These are phyloP conservation scores for Acanthoscelides obtectus DNA, from an alignment of 2,888 invertebrate genomes.

Conservation along the genomic window DNA sequence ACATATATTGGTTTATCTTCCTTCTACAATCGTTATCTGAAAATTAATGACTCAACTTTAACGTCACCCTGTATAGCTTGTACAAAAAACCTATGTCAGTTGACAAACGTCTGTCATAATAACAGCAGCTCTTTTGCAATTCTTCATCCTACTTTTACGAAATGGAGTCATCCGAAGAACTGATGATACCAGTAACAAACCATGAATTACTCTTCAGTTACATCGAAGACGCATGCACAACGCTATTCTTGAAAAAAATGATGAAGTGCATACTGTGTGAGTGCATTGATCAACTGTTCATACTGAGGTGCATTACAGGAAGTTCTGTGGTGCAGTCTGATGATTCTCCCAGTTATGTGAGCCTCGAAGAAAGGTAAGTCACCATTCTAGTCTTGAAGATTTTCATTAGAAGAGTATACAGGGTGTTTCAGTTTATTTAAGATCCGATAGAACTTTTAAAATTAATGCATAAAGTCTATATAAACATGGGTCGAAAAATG, in stretches of 20 bases:
- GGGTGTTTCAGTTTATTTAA: no score
- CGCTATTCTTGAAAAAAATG: constrained; percentile 6
- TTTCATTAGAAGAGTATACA: no score
- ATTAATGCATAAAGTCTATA: no score
- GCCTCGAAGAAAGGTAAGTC: constrained; percentile 17
- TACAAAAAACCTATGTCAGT: no score
- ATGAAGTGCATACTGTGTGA: constrained; percentile 18
- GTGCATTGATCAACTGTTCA: constrained; percentile 24
- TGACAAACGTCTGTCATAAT: no score
- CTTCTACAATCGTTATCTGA: no score
- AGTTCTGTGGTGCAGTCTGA: constrained; percentile 13
- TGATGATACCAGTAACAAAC: not conserved
- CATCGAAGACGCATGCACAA: not conserved
- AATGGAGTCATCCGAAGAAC: not conserved
- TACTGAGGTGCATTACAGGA: constrained; percentile 24
- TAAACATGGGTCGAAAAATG: no score
- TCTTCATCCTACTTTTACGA: not conserved
- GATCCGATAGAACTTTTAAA: no score
- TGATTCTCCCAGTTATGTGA: constrained; percentile 10
- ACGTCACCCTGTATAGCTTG: no score
- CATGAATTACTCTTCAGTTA: not conserved
- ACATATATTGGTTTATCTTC: no score
- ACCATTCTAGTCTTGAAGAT: not conserved
- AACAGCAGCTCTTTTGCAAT: not conserved
- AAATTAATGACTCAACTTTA: no score